These are phyloP conservation scores for Diadophis punctatus DNA, from an alignment of 2,113 vertebrate species.

Conservation along the genomic window DNA sequence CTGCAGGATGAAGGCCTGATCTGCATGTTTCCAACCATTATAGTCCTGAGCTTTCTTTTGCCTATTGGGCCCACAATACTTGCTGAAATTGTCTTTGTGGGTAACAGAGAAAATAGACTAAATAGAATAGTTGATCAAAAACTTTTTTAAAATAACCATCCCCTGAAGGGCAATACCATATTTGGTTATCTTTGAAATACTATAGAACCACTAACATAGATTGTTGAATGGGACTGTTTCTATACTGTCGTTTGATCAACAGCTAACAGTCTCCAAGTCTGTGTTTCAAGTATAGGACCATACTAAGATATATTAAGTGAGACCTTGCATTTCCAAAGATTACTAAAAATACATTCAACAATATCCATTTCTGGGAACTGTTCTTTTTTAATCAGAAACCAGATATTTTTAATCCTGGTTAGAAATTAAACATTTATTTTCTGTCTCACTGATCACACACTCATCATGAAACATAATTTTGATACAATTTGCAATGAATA, in stretches of 20 bases:
- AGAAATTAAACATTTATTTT: not conserved
- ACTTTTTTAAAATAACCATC: not conserved
- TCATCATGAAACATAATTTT: not conserved
- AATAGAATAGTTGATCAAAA: not conserved
- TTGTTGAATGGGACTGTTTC: not conserved
- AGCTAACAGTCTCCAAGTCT: not conserved
- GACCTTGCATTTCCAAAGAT: not conserved
- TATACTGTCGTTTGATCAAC: not conserved
- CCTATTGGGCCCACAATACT: too few relatives aligned
- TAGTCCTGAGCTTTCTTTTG: too few relatives aligned
- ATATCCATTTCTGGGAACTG: not conserved
- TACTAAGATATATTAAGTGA: not conserved
- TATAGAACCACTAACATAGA: not conserved
- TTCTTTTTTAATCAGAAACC: not conserved
- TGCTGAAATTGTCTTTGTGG: not conserved
- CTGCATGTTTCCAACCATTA: not conserved
- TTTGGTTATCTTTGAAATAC: not conserved
- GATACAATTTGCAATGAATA: not conserved
- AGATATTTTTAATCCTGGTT: not conserved
- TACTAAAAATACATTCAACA: not conserved
- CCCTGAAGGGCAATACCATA: not conserved
- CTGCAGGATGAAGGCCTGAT: not conserved
- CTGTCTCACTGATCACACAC: not conserved
- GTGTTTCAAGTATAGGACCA: not conserved
- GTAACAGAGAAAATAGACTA: not conserved